phyloP scores from a whole-genome alignment of 2,797 vertebrate species.

The Gallinago stenura region DNA sequence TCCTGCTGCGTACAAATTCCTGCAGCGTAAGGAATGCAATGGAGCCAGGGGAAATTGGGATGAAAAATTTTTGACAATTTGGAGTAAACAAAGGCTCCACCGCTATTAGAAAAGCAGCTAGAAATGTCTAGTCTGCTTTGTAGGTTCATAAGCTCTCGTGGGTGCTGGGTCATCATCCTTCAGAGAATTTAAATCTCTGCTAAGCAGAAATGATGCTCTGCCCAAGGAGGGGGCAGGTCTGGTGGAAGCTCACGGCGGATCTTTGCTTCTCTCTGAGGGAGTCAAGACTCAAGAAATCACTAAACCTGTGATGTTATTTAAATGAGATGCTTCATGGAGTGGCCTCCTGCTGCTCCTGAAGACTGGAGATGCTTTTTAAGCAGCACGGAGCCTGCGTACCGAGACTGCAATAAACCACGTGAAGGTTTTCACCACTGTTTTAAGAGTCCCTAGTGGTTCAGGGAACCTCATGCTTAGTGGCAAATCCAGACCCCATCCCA shows the following conservation, averaged over 20 bases:
- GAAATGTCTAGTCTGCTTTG: not conserved
- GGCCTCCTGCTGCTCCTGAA: not conserved
- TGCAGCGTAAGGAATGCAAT: not conserved
- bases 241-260: not conserved
- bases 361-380: not conserved
- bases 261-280: not conserved
- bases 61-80: not conserved
- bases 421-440: not conserved
- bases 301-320: not conserved
- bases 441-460: not conserved
- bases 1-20: not conserved
- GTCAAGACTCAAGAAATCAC: not conserved
- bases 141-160: not conserved
- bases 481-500: not conserved
- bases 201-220: not conserved
- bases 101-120: conserved; percentile 22
- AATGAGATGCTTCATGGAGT: not conserved
- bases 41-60: not conserved
- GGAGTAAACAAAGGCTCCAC: conserved; percentile 20
- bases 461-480: not conserved
- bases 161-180: not conserved
- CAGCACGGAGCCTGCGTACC: not conserved
- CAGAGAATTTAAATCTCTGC: not conserved
- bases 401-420: not conserved
- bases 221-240: not conserved